phyloP scores from a whole-genome alignment of 1,140 invertebrate genomes.

The Drosophila yakuba region DNA sequence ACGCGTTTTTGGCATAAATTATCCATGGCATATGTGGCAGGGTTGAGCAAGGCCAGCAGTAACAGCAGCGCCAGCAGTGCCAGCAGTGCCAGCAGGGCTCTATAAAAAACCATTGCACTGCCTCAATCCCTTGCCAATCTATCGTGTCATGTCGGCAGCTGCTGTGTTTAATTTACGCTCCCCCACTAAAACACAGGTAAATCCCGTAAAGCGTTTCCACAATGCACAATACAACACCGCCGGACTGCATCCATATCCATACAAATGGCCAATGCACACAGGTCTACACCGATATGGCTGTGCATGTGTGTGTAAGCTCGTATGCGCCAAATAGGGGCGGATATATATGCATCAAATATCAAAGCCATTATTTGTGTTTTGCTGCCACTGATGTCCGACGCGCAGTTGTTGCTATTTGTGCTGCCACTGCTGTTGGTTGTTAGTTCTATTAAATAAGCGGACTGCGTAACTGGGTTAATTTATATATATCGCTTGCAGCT shows the following conservation, averaged over 20 bases:
- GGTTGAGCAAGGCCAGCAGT: too few relatives aligned
- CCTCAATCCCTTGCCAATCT: constrained; percentile 45
- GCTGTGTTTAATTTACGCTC: constrained; percentile 73
- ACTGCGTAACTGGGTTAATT: constrained; percentile 66
- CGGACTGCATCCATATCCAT: constrained; percentile 60
- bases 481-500: constrained; percentile 51
- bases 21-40: constrained; percentile 56
- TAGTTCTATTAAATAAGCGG: constrained; percentile 64
- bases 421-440: constrained; percentile 19
- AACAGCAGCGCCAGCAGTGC: too few relatives aligned
- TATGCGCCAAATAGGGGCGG: neutral
- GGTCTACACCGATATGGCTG: constrained; percentile 19
- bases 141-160: constrained; percentile 76
- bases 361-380: constrained; percentile 71
- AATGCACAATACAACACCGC: constrained; percentile 48
- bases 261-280: constrained; percentile 56
- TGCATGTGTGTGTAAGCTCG: neutral
- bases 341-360: constrained; percentile 65
- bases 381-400: constrained; percentile 25
- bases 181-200: constrained; percentile 66
- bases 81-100: too few relatives aligned
- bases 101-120: constrained; percentile 4
- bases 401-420: constrained; percentile 40
- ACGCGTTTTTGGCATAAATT: constrained; percentile 79
- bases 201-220: constrained; percentile 66